phyloP scores from a whole-genome alignment of 2,797 vertebrate species.

The Ceyx erithaca region DNA sequence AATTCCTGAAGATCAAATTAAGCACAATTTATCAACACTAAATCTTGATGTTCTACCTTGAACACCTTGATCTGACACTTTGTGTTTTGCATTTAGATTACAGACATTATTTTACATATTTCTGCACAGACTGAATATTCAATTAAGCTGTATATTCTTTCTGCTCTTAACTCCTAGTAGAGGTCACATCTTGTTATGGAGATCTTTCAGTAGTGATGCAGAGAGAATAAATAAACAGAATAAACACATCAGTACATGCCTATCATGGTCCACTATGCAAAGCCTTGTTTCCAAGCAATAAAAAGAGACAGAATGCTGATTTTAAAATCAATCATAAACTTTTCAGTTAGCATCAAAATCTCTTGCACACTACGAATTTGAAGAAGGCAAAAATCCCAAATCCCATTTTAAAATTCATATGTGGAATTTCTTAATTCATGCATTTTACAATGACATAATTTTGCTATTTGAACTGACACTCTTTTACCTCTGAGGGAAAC shows the following conservation, averaged over 20 bases:
- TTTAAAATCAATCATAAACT: not conserved
- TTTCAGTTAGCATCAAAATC: not conserved
- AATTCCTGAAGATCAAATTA: not conserved
- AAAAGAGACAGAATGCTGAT: not conserved
- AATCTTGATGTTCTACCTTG: not conserved
- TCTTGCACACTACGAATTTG: not conserved
- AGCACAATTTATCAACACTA: not conserved
- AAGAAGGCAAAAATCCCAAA: not conserved
- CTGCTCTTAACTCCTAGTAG: not conserved
- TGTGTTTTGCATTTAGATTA: not conserved
- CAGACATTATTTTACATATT: not conserved
- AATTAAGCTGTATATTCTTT: not conserved
- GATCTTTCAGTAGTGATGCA: not conserved
- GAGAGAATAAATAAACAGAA: not conserved
- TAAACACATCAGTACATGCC: not conserved
- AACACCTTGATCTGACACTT: not conserved
- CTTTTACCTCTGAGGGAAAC: not conserved
- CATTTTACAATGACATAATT: not conserved
- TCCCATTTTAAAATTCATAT: not conserved
- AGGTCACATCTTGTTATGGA: not conserved
- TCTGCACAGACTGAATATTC: not conserved
- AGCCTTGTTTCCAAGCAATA: not conserved
- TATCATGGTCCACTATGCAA: not conserved
- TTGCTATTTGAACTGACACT: not conserved
- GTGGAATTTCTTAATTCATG: not conserved